Evolutionary conservation across 2,888 invertebrate species (phyloP).

Genomic region (Allolobophora icterica): DNA sequence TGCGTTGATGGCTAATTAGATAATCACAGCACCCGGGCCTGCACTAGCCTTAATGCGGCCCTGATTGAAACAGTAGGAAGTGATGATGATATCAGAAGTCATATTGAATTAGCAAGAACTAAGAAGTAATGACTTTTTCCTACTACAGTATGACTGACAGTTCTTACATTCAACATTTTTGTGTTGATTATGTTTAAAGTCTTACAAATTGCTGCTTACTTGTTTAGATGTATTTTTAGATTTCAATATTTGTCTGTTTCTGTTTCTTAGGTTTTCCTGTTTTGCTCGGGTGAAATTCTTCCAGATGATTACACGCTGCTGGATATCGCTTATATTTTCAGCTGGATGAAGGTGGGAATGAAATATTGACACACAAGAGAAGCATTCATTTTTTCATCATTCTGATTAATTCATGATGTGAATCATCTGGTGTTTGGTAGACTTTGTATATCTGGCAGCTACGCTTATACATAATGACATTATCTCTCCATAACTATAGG

Average conservation of each 20-base stretch:
- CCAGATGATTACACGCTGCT: constrained; percentile 17
- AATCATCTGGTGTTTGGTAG: not conserved
- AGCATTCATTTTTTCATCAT: not conserved
- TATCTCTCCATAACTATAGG: too few relatives aligned
- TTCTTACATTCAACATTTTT: not conserved
- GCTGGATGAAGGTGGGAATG: constrained; percentile 17
- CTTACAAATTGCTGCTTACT: not conserved
- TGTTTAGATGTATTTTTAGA: not conserved
- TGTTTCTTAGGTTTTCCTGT: not conserved
- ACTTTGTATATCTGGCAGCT: not conserved
- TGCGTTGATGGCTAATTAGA: too few relatives aligned
- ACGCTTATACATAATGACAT: too few relatives aligned
- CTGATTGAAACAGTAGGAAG: too few relatives aligned
- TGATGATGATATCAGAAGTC: not conserved
- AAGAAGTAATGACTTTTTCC: not conserved
- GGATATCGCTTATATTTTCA: not conserved
- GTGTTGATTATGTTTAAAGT: not conserved
- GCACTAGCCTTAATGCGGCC: too few relatives aligned
- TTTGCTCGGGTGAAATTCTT: not conserved
- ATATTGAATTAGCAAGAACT: not conserved
- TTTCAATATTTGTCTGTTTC: not conserved
- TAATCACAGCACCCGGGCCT: too few relatives aligned
- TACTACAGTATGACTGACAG: not conserved
- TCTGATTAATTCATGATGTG: not conserved
- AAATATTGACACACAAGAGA: not conserved